These are phyloP conservation scores for Denticeps clupeoides DNA, from an alignment of 2,797 vertebrate species.

Conservation along the genomic window DNA sequence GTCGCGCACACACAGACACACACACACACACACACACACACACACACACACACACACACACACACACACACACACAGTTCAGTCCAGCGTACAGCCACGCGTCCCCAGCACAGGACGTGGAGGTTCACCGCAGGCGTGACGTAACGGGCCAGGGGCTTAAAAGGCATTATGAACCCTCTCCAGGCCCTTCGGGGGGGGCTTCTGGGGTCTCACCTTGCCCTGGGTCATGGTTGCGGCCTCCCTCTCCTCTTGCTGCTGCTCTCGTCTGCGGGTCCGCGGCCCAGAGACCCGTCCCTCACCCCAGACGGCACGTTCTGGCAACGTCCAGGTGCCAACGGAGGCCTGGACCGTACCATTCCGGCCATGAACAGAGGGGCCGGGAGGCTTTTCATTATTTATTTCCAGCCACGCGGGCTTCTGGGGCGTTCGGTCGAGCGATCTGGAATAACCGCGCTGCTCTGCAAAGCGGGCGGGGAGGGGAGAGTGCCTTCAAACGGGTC, in stretches of 20 bases:
- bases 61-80: neutral
- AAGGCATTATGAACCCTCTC: neutral
- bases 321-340: constrained; percentile 44
- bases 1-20: too few relatives aligned
- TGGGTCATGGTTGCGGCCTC: constrained; percentile 50
- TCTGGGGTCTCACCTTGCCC: constrained; percentile 50
- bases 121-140: too few relatives aligned
- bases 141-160: neutral
- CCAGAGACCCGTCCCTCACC: constrained; percentile 39
- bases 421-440: too few relatives aligned
- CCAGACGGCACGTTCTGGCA: constrained; percentile 50
- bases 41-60: too few relatives aligned
- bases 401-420: too few relatives aligned
- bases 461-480: constrained; percentile 13
- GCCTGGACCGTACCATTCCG: constrained; percentile 45
- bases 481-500: neutral
- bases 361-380: constrained; percentile 20
- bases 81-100: neutral
- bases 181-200: too few relatives aligned
- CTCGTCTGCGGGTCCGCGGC: constrained; percentile 2
- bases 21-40: neutral
- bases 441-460: constrained; percentile 27
- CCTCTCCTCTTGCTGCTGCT: constrained; percentile 1
- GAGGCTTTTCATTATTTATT: constrained; percentile 7
- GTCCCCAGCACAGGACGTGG: too few relatives aligned